Percentiles rank a stretch among this genome's conserved stretches.
Conservation (phyloP, 2,113 vertebrate genomes). For the Macroglossus sobrinus region DNA sequence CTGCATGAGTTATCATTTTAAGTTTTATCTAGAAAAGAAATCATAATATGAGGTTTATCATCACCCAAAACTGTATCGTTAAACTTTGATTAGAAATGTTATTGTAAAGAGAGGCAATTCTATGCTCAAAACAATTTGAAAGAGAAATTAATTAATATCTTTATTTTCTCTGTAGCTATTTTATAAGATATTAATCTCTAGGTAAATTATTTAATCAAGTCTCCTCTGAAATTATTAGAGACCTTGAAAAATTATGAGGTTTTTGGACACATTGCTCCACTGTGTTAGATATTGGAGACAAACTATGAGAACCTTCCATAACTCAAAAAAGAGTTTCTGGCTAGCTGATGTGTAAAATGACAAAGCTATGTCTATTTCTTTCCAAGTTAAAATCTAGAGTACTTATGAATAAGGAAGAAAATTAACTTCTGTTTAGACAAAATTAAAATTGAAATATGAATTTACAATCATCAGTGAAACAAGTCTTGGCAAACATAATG, state of each 20-base stretch:
- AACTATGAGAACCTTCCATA: neutral
- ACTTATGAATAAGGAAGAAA: neutral
- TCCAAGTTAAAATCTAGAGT: neutral
- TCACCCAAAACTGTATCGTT: neutral
- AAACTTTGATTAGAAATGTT: neutral
- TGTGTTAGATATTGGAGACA: neutral
- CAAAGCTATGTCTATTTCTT: neutral
- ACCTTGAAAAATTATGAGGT: neutral
- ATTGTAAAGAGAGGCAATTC: neutral
- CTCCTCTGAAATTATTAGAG: neutral
- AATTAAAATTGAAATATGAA: neutral
- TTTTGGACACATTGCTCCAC: neutral
- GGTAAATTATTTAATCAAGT: neutral
- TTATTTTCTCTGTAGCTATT: neutral
- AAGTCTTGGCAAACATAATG: neutral
- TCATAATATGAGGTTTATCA: neutral
- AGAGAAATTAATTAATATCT: neutral
- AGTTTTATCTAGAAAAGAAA: neutral
- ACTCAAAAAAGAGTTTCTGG: neutral
- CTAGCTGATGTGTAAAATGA: neutral
- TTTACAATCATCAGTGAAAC: neutral
- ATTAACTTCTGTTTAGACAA: neutral
- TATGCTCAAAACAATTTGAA: neutral
- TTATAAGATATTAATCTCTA: neutral
- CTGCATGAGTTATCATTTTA: neutral